Evolutionary conservation across 2,888 invertebrate species (phyloP).

Genomic region (Lepetodrilus schrolli): DNA sequence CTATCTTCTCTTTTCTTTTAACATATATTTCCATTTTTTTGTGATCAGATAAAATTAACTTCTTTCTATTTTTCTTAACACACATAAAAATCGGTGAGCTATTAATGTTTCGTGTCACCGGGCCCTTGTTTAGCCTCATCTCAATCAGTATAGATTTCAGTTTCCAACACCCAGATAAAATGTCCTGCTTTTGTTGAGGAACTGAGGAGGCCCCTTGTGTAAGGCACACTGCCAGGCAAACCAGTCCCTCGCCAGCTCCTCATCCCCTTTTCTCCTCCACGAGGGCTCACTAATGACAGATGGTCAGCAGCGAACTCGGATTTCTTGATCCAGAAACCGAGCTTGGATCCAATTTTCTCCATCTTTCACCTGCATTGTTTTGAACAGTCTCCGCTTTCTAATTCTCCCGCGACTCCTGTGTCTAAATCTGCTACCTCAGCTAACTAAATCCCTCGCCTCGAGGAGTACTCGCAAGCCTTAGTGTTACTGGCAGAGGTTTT

Average conservation of each 20-base stretch:
- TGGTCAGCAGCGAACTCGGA: not conserved
- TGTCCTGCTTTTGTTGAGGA: constrained; percentile 20
- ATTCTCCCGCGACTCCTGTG: not conserved
- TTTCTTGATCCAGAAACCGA: not conserved
- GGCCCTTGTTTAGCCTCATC: not conserved
- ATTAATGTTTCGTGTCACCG: too few relatives aligned
- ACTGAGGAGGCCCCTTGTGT: not conserved
- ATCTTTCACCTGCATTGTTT: constrained; percentile 21
- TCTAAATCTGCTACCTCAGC: not conserved
- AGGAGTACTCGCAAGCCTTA: too few relatives aligned
- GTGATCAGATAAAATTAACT: not conserved
- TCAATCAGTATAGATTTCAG: not conserved
- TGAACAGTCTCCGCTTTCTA: not conserved
- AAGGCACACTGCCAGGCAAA: not conserved
- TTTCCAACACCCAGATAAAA: not conserved
- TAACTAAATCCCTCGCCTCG: too few relatives aligned
- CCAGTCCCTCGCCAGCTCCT: too few relatives aligned
- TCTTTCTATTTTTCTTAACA: too few relatives aligned
- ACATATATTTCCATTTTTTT: not conserved
- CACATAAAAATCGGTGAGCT: too few relatives aligned
- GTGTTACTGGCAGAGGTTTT: too few relatives aligned
- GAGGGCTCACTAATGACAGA: not conserved
- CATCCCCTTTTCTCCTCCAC: not conserved
- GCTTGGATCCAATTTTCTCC: constrained; percentile 2
- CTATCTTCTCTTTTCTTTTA: too few relatives aligned